A percentile compares a stretch with the other conserved stretches of the same genome.
Conservation (phyloP, 2,888 invertebrate genomes). For the Drosophila macrospina region DNA sequence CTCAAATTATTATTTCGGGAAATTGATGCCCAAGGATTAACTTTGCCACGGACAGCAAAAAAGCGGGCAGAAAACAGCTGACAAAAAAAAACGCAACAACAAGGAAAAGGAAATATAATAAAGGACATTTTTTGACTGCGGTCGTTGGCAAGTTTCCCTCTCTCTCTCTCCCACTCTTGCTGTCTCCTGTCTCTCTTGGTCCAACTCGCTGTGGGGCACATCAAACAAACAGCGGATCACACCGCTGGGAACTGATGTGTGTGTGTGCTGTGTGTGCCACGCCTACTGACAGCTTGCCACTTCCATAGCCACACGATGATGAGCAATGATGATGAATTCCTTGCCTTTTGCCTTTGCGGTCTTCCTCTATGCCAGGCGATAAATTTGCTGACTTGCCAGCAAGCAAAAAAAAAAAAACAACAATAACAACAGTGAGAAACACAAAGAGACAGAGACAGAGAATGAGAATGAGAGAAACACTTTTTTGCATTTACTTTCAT, state of each 20-base stretch:
- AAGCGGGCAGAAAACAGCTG: constrained; percentile 3
- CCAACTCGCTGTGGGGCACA: constrained; percentile 41
- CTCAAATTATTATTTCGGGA: constrained; percentile 80
- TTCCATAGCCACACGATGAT: constrained; percentile 50
- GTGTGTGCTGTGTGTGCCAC: constrained; percentile 24
- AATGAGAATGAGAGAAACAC: constrained; percentile 14
- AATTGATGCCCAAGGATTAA: constrained; percentile 82
- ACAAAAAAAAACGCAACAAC: constrained; percentile 1
- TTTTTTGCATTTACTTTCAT: constrained; percentile 75
- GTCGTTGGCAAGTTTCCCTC: constrained; percentile 43
- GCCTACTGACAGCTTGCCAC: constrained; percentile 58
- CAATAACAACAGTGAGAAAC: background rate
- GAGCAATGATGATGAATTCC: constrained; percentile 76
- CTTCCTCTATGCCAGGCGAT: constrained; percentile 43
- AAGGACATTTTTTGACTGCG: constrained; percentile 67
- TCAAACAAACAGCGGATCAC: constrained; percentile 68
- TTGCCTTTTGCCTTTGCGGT: constrained; percentile 70
- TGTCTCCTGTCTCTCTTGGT: background rate
- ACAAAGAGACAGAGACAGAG: background rate
- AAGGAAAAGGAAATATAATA: constrained; percentile 64
- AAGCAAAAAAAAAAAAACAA: constrained; percentile 4
- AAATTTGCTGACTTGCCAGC: constrained; percentile 40
- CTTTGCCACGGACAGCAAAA: constrained; percentile 58
- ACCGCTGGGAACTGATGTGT: constrained; percentile 61
- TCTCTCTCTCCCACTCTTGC: background rate